A percentile compares a stretch with the other conserved stretches of the same genome.
phyloP scores from a whole-genome alignment of 2,888 invertebrate genomes.

The Imbricaverruca yamaguchii region DNA sequence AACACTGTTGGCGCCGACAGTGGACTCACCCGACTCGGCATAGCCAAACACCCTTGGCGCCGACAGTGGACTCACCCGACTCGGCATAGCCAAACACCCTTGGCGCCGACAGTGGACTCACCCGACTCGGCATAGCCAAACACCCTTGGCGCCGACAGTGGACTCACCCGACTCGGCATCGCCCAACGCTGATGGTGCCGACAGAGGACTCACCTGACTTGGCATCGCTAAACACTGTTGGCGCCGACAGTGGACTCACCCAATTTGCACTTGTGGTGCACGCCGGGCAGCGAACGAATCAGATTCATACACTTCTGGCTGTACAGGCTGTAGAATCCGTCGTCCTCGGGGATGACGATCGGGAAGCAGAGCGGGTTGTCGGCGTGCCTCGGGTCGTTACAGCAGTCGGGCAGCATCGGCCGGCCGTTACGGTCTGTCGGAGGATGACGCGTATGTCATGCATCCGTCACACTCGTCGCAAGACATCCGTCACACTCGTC shows the following conservation, averaged over 20 bases:
- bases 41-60: slow-evolving; percentile 80
- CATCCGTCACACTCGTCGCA: too few relatives aligned
- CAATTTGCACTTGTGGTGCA: slow-evolving; percentile 76
- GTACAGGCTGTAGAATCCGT: slow-evolving; percentile 79
- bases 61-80: slow-evolving; percentile 41
- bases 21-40: slow-evolving; percentile 65
- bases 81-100: too few relatives aligned
- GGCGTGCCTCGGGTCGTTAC: slow-evolving; percentile 29
- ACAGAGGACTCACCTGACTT: too few relatives aligned
- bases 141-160: too few relatives aligned
- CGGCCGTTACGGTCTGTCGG: not conserved
- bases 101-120: too few relatives aligned
- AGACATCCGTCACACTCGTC: too few relatives aligned
- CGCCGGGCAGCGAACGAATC: slow-evolving; percentile 78
- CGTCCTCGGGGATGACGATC: slow-evolving; percentile 77
- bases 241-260: slow-evolving; percentile 47
- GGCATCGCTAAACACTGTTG: too few relatives aligned
- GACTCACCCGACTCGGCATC: too few relatives aligned
- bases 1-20: too few relatives aligned
- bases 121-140: too few relatives aligned
- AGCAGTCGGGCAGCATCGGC: slow-evolving; percentile 34
- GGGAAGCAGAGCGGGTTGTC: slow-evolving; percentile 89
- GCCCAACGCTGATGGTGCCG: too few relatives aligned
- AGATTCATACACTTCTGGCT: slow-evolving; percentile 82
- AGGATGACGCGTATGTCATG: not conserved